phyloP scores from a whole-genome alignment of 2,797 vertebrate species.

The Rhabdomys pumilio region DNA sequence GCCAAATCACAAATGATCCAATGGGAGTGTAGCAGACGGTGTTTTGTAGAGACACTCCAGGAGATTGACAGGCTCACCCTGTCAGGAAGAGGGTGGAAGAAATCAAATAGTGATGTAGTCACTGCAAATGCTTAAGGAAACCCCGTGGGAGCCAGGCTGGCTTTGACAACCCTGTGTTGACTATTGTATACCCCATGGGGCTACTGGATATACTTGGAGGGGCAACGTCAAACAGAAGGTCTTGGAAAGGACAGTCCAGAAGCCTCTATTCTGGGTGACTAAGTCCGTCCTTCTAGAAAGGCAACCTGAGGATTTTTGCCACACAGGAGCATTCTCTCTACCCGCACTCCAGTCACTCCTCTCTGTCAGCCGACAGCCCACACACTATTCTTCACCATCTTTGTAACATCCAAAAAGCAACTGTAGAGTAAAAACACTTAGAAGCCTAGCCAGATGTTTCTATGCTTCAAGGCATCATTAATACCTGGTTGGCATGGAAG shows the following conservation, averaged over 20 bases:
- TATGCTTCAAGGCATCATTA: conserved; percentile 23
- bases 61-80: not conserved
- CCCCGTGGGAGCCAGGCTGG: not conserved
- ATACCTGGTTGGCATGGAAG: conserved; percentile 58
- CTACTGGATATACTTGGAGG: not conserved
- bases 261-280: not conserved
- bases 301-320: not conserved
- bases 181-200: not conserved
- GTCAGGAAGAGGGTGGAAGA: not conserved
- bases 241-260: not conserved
- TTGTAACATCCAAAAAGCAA: not conserved
- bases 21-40: not conserved
- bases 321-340: not conserved
- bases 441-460: conserved; percentile 41
- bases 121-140: not conserved
- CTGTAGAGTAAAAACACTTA: not conserved
- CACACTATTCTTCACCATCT: not conserved
- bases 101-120: not conserved
- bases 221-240: not conserved
- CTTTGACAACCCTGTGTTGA: not conserved
- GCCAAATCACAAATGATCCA: not conserved
- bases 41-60: not conserved
- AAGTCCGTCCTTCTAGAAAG: not conserved
- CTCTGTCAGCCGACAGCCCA: not conserved
- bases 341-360: not conserved